Percentiles rank a stretch among this genome's conserved stretches.
Evolutionary conservation across 2,797 vertebrate species (phyloP).

Genomic region (Chiroxiphia lanceolata): DNA sequence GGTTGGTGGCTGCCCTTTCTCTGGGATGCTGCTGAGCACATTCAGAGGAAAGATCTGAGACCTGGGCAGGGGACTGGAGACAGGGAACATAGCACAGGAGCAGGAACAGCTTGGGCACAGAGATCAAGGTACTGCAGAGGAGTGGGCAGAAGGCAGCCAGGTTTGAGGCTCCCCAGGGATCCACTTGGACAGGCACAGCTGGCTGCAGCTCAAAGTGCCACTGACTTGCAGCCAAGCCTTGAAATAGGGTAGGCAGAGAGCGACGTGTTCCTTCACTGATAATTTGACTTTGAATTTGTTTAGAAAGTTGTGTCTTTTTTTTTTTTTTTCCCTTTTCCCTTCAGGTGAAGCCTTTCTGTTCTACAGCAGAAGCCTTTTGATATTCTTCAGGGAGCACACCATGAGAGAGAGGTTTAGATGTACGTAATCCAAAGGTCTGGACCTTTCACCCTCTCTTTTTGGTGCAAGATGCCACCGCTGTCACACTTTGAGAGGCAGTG

Average conservation of each 20-base stretch:
- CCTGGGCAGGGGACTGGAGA: neutral
- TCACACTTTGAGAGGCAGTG: neutral
- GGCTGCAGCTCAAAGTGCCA: conserved; percentile 5
- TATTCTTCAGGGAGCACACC: neutral
- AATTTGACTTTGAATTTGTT: conserved; percentile 39
- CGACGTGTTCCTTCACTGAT: neutral
- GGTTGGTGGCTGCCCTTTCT: neutral
- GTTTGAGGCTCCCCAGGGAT: conserved; percentile 2
- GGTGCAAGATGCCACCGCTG: neutral
- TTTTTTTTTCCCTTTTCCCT: neutral
- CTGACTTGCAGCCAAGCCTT: conserved; percentile 28
- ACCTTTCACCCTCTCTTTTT: neutral
- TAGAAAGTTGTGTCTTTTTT: neutral
- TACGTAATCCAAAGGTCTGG: neutral
- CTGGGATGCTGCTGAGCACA: neutral
- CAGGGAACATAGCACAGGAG: neutral
- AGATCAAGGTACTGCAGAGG: neutral
- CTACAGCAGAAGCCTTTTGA: neutral
- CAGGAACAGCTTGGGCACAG: neutral
- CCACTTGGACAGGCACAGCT: conserved; percentile 7
- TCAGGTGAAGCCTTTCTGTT: neutral
- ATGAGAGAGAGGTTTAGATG: neutral
- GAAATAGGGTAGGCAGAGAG: neutral
- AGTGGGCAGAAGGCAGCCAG: neutral
- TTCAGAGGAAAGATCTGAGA: neutral